Conservation (phyloP, 2,797 vertebrate species). For the Cottoperca gobio region DNA sequence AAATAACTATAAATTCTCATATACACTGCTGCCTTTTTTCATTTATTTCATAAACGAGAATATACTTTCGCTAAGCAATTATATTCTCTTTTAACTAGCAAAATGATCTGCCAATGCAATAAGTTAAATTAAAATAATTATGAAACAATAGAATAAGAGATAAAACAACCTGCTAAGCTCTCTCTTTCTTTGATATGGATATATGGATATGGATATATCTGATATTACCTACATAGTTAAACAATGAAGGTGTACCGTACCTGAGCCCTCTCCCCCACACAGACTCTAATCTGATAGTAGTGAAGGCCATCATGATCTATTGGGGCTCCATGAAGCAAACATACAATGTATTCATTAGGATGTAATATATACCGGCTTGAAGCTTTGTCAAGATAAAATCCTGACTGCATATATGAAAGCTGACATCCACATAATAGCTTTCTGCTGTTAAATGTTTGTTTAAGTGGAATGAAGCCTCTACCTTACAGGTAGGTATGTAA, state of each 20-base stretch:
- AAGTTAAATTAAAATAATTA: background rate
- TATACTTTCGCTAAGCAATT: background rate
- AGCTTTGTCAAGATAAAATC: background rate
- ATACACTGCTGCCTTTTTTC: background rate
- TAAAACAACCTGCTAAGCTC: background rate
- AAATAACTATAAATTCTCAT: background rate
- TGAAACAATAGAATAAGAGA: background rate
- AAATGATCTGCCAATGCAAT: background rate
- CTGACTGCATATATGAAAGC: background rate
- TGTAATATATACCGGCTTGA: background rate
- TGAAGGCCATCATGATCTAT: background rate
- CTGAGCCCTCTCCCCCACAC: background rate
- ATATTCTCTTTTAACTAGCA: background rate
- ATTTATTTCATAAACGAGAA: background rate
- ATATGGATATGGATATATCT: too few relatives aligned
- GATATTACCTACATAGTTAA: too few relatives aligned
- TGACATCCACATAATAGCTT: conserved; percentile 16
- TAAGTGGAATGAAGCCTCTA: background rate
- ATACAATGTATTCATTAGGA: conserved; percentile 7
- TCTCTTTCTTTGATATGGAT: background rate
- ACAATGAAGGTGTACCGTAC: too few relatives aligned
- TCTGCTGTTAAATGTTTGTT: conserved; percentile 7
- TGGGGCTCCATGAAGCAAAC: background rate
- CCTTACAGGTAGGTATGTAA: background rate
- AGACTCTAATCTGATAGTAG: background rate